A percentile compares a stretch with the other conserved stretches of the same genome.
phyloP scores from a whole-genome alignment of 2,113 vertebrate species.

The Vulpes ferrilata region DNA sequence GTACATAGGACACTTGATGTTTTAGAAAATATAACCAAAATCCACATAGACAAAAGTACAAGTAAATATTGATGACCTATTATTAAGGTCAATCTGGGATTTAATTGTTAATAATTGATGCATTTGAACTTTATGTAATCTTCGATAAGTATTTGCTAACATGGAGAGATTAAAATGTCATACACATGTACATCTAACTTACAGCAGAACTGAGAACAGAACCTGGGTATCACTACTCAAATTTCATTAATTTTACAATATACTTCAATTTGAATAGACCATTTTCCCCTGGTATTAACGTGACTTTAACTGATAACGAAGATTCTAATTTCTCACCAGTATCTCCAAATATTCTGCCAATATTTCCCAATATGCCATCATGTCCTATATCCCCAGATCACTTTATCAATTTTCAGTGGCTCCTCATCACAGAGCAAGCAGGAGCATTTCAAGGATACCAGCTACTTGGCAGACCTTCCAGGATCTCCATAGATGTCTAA shows the following conservation, averaged over 20 bases:
- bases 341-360: background rate
- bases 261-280: background rate
- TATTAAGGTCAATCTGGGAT: background rate
- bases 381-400: background rate
- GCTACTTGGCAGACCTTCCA: background rate
- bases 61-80: background rate
- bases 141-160: background rate
- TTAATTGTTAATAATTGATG: background rate
- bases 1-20: background rate
- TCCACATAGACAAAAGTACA: background rate
- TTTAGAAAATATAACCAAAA: background rate
- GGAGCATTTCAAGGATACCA: background rate
- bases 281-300: background rate
- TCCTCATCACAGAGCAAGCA: background rate
- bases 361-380: background rate
- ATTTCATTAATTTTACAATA: background rate
- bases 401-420: background rate
- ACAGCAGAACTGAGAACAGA: background rate
- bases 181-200: background rate
- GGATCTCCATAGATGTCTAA: background rate
- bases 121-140: background rate
- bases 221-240: background rate
- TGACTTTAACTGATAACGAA: background rate
- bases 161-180: background rate
- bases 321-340: background rate